phyloP scores from a whole-genome alignment of 1,140 invertebrate species.

The Drosophila ercepeae region DNA sequence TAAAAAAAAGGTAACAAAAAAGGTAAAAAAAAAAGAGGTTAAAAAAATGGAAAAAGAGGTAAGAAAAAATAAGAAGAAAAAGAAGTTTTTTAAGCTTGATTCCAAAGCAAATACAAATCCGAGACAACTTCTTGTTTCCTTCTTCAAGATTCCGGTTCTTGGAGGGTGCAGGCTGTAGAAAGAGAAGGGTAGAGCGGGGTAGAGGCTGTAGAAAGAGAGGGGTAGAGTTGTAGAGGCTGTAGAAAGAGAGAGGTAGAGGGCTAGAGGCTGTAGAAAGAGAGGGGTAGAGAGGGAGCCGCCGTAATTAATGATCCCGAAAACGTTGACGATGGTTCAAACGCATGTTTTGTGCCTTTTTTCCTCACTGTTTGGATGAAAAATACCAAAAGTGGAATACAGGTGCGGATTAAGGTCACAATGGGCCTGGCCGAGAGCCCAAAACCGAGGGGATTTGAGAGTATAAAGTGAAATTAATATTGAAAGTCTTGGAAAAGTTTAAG shows the following conservation, averaged over 20 bases:
- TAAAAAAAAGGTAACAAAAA: slow-evolving; percentile 1
- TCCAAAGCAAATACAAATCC: slow-evolving; percentile 34
- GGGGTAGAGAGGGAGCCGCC: slow-evolving; percentile 34
- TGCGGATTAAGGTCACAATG: slow-evolving; percentile 75
- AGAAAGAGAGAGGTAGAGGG: not conserved
- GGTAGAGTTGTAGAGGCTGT: too few species aligned
- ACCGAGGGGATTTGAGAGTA: slow-evolving; percentile 8
- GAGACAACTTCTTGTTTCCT: slow-evolving; percentile 76
- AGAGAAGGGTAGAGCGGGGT: slow-evolving; percentile 4
- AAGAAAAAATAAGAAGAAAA: slow-evolving; percentile 11
- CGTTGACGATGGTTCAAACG: slow-evolving; percentile 66
- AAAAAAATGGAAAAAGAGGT: slow-evolving; percentile 10
- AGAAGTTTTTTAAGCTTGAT: slow-evolving; percentile 40
- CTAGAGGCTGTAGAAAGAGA: too few species aligned
- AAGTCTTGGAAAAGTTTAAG: too few species aligned
- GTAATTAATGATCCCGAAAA: slow-evolving; percentile 80
- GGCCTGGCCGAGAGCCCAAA: slow-evolving; percentile 2
- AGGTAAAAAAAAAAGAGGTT: slow-evolving; percentile 33
- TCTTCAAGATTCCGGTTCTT: slow-evolving; percentile 75
- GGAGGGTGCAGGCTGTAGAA: not conserved
- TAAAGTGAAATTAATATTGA: too few species aligned
- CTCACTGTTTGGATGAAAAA: slow-evolving; percentile 14
- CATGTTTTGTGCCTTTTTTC: slow-evolving; percentile 49
- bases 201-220: slow-evolving; percentile 7
- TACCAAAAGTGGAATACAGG: slow-evolving; percentile 60